Evolutionary conservation across 2,797 vertebrate species (phyloP), one percentile per base, ranked within the genome.

Genomic region (Eulemur mongoz): DNA sequence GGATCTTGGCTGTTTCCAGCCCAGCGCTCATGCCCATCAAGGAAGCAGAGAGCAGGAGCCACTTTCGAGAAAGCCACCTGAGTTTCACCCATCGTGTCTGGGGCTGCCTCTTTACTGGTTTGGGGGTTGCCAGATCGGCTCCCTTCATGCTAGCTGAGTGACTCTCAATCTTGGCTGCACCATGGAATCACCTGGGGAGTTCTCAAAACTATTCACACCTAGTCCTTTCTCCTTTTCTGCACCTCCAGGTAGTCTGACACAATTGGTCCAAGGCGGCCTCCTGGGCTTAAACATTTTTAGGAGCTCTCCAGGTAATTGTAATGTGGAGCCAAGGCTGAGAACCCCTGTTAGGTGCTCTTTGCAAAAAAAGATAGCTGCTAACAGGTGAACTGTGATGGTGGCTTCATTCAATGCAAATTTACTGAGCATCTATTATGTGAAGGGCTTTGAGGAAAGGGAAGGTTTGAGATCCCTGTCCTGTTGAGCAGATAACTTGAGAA

Each of bases 1-100:
- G 95, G 63, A 79, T 85, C 32, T 76, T 89, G 94, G 92, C 90
- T 86, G 72, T 45, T 54, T 69, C 63, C 80, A 59, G 88, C 43
- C 85, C 20, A 35, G 52, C 40, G 73, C 30, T 20, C 30, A 72
- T 35, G 52, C 38, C 80, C 82, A n/a, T 85, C 92, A 79, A 38
- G 76, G 86, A 63, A 17, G 80, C 13, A 79, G 40, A 45, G 32
- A 48, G 43, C 9, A 10, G 50, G 23, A 59, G 43, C 57, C 35
- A 69, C 84, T 90, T 81, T 69, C 0, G 7, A 59, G 65, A 80
- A 67, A 83, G 83, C 20, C 40, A 12, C 59, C 45, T 59, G 67
- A 17, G 27, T 38, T 67, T 89, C 38, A 40, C 89, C 35, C 14
- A 7, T 1, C 14, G 4, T 18, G 23, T 50, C 75, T 72, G 45